Conservation (phyloP, 2,888 invertebrate species). For the Euplagia quadripunctaria region DNA sequence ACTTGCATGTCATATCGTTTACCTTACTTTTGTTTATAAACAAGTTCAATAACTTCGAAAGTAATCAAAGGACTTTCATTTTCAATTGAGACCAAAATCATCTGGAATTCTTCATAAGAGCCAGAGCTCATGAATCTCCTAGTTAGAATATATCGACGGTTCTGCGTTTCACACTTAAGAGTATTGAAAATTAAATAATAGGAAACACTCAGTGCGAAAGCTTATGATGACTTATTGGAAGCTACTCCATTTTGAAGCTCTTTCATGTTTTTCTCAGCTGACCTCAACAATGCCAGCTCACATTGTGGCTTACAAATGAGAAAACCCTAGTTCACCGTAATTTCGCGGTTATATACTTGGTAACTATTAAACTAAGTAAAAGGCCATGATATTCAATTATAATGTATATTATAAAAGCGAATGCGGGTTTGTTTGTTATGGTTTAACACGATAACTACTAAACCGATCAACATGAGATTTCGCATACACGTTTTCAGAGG, state of each 20-base stretch:
- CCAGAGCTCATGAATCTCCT: too few relatives aligned
- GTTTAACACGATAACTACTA: not conserved
- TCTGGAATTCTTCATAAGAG: too few relatives aligned
- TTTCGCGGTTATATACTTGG: slow-evolving; percentile 6
- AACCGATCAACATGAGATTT: not conserved
- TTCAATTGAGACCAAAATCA: too few relatives aligned
- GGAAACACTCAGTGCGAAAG: not conserved
- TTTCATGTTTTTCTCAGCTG: not conserved
- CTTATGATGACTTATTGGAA: not conserved
- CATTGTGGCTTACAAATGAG: slow-evolving; percentile 10
- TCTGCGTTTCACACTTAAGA: not conserved
- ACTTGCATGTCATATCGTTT: too few relatives aligned
- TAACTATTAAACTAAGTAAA: not conserved
- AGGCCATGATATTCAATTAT: not conserved
- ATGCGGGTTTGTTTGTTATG: not conserved
- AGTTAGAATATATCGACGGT: not conserved
- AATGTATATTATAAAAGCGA: too few relatives aligned
- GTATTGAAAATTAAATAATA: not conserved
- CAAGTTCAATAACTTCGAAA: too few relatives aligned
- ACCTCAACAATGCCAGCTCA: not conserved
- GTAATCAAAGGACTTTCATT: too few relatives aligned
- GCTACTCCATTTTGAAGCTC: not conserved
- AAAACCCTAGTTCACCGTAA: slow-evolving; percentile 6
- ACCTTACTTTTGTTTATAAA: too few relatives aligned
- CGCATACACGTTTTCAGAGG: not conserved